Evolutionary conservation across 64 coral and sea anemone genomes (phyloP), one percentile per base, ranked within the genome.

Genomic region (Pachyseris speciosa): DNA sequence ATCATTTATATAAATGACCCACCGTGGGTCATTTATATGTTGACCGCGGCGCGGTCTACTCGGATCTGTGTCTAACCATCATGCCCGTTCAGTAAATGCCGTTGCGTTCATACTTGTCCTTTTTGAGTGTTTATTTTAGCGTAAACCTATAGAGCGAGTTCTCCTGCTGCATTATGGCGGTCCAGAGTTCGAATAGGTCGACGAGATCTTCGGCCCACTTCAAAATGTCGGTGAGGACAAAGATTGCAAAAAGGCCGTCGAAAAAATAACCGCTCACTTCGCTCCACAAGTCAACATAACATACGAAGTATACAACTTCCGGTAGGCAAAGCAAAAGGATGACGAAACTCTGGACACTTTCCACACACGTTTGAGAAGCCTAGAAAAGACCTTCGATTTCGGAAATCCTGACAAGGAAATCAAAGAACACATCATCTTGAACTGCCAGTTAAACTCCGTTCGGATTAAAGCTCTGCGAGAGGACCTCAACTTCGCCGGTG

Each of bases 161-260:
- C 41, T 96, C 9, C 37, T 96, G 40, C 69, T 92, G 2, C 94
- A 96, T 36, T 96, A 93, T 31, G 64, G 59, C 7, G 90, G 94
- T 25, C 20, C 13, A 0, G 84, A 49, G 8, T 86, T 92, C 17
- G 86, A 96, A 0, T 76, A 49, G 8, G 90, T 92, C 17, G 86
- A 96, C 63, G 85, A 92, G 29, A 96, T 96, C 3, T 96, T 92
- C 27, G 86, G 89, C 33, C 88, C 89, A 0, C 70, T 92, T 9
- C 22, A 41, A 51, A 72, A 85, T 32, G 80, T 73, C 2, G 84
- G 94, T 13, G 84, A 84, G 5, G 80, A 93, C 60, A 27, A 64
- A 16, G 59, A 84, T 39, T 93, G 86, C 71, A 80, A 86, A 3
- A 90, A 15, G 61, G 90, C 90, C 7, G 86, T 85, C 7, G 80